phyloP scores from a whole-genome alignment of 2,797 vertebrate genomes.

The Kryptolebias ocellatus region DNA sequence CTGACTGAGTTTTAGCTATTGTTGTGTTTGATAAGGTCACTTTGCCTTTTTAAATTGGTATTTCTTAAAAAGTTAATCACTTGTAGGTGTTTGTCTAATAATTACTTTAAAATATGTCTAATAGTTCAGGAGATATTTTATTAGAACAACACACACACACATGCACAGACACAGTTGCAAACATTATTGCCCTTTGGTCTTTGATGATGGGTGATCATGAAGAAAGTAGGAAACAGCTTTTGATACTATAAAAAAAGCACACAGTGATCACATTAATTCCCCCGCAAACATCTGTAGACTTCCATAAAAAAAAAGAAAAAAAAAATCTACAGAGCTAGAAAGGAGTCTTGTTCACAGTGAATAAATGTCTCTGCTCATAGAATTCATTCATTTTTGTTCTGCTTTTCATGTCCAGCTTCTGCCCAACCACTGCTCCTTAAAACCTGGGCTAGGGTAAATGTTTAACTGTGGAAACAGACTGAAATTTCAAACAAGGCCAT shows the following conservation, averaged over 20 bases:
- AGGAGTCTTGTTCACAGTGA: slow-evolving; percentile 38
- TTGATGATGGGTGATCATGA: too few relatives aligned
- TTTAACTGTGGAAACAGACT: slow-evolving; percentile 31
- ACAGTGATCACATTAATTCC: slow-evolving; percentile 31
- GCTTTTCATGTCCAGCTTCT: slow-evolving; percentile 32
- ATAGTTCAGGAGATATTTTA: too few relatives aligned
- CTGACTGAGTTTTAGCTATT: too few relatives aligned
- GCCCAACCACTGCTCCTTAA: slow-evolving; percentile 18
- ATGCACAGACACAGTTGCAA: too few relatives aligned
- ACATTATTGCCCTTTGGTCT: too few relatives aligned
- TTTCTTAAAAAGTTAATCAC: too few relatives aligned
- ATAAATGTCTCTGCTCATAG: slow-evolving; percentile 34
- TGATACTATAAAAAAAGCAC: slow-evolving; percentile 7
- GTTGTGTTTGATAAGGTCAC: too few relatives aligned
- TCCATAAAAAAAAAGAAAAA: not conserved
- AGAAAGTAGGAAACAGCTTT: too few relatives aligned
- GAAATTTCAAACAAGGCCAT: slow-evolving; percentile 34
- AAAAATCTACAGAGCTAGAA: slow-evolving; percentile 2
- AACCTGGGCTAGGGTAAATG: not conserved
- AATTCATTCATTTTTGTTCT: slow-evolving; percentile 22
- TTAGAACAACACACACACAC: too few relatives aligned
- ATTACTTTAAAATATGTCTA: too few relatives aligned
- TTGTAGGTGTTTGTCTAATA: too few relatives aligned
- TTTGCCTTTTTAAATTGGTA: too few relatives aligned
- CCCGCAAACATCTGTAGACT: not conserved